These are phyloP conservation scores for Ornithorhynchus anatinus DNA, from an alignment of 2,113 vertebrate species.

Conservation along the genomic window DNA sequence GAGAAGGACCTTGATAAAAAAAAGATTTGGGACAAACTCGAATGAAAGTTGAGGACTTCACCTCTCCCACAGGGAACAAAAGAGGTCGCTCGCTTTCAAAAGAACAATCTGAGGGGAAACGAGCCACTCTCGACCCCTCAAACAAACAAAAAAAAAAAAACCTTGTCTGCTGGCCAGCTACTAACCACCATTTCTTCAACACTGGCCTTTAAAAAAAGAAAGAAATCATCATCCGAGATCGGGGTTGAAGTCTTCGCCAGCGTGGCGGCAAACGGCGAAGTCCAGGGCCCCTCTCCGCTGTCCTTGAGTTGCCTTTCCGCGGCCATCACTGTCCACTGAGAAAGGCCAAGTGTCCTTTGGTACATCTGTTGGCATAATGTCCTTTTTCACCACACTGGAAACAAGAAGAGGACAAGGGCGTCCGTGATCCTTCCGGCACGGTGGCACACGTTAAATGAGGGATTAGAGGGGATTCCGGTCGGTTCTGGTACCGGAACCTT, in stretches of 20 bases:
- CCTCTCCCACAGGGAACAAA: neutral
- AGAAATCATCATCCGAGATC: constrained; percentile 52
- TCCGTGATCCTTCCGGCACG: too few species aligned
- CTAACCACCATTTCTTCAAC: constrained; percentile 45
- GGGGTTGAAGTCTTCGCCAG: constrained; percentile 46
- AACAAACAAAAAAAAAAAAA: neutral
- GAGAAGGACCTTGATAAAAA: too few species aligned
- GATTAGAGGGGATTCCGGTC: neutral
- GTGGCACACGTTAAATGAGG: too few species aligned
- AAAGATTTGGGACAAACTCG: constrained; percentile 13
- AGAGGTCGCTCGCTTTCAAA: neutral
- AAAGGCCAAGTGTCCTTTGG: constrained; percentile 97
- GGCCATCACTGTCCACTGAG: constrained; percentile 91
- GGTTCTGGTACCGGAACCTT: too few species aligned
- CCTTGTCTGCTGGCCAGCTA: constrained; percentile 41
- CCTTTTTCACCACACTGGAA: constrained; percentile 96
- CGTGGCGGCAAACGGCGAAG: neutral
- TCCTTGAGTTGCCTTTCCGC: constrained; percentile 40
- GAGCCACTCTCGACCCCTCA: neutral
- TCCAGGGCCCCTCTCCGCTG: constrained; percentile 18
- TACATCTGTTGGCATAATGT: constrained; percentile 99
- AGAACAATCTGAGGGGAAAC: constrained; percentile 25
- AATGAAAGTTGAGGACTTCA: neutral
- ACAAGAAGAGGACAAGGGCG: constrained; percentile 5
- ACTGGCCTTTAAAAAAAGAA: constrained; percentile 51